These are phyloP conservation scores for Diglossa cyanea DNA, from an alignment of 2,797 vertebrate genomes.

Conservation along the genomic window DNA sequence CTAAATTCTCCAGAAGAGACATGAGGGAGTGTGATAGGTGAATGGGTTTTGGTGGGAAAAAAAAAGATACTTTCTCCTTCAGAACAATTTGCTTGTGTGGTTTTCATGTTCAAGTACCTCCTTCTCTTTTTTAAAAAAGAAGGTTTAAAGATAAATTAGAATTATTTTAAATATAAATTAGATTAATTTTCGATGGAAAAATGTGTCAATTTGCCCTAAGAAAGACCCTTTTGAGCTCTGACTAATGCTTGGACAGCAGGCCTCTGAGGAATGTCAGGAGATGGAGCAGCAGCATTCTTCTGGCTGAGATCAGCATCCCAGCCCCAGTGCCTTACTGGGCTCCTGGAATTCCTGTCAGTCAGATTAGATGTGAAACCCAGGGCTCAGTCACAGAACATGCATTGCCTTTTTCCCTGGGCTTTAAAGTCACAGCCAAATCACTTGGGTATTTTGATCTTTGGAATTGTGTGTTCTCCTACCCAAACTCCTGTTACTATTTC, in stretches of 20 bases:
- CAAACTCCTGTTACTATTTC: not conserved
- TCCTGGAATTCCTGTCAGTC: not conserved
- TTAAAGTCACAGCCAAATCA: not conserved
- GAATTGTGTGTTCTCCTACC: not conserved
- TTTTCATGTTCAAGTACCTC: not conserved
- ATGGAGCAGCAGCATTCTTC: slow-evolving; percentile 29
- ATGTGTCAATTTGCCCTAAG: not conserved
- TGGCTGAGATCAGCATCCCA: not conserved
- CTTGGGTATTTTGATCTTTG: not conserved
- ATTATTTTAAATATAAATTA: not conserved
- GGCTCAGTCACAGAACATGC: not conserved
- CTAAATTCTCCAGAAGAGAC: not conserved
- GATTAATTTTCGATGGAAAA: not conserved
- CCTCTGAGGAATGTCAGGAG: slow-evolving; percentile 2
- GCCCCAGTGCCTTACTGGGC: fast-evolving
- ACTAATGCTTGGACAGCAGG: not conserved
- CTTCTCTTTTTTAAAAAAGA: not conserved
- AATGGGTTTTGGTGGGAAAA: fast-evolving
- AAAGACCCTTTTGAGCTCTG: not conserved
- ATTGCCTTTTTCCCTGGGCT: not conserved
- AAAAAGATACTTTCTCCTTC: not conserved
- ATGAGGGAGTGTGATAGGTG: fast-evolving
- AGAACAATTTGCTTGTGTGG: not conserved
- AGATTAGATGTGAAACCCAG: not conserved
- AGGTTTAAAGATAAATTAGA: not conserved